Evolutionary conservation across 2,113 vertebrate genomes (phyloP), one percentile per base, ranked within the genome.

Genomic region (Miniopterus natalensis): DNA sequence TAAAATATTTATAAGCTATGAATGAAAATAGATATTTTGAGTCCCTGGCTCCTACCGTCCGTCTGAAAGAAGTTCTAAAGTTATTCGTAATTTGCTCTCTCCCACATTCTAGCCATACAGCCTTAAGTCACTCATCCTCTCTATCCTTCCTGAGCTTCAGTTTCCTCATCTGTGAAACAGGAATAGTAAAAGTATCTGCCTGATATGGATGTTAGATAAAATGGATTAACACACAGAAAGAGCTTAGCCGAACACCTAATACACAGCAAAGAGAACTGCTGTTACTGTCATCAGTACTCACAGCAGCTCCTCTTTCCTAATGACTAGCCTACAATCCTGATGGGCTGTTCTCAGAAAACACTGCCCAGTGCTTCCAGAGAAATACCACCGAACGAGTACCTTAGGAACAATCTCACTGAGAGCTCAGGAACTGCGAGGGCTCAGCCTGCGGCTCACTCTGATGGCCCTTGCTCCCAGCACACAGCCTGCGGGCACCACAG

Each of bases 151-250:
- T 45, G 42, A 18, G 61, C 36, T 66, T 88, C 45, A 40, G 59
- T 66, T 90, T 91, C 68, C 86, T 84, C 57, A 47, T 63, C 77
- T 71, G 66, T 88, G 77, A 73, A 93, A 49, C 5, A 85, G 29
- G 70, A 73, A 79, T 75, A 25, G 47, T 17, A n/a, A n/a, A 31
- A 79, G 71, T 27, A 13, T 23, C n/a, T 51, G 36, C 40, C 20
- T 84, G 18, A 51, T 0, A 61, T 8, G 21, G 42, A 25, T 73
- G 18, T 36, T 49, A 53, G 51, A 80, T n/a, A 53, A 84, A 71
- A 53, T 51, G 49, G 84, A 21, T 9, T 36, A 61, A 49, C 31
- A 13, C 23, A 29, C 9, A 47, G 5, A 71, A 45, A 87, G 25
- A 61, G 20, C 25, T 90, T 42, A 77, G 7, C 59, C 90, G 29